Evolutionary conservation across 2,888 invertebrate species (phyloP).

Genomic region (Asteroscopus sphinx): DNA sequence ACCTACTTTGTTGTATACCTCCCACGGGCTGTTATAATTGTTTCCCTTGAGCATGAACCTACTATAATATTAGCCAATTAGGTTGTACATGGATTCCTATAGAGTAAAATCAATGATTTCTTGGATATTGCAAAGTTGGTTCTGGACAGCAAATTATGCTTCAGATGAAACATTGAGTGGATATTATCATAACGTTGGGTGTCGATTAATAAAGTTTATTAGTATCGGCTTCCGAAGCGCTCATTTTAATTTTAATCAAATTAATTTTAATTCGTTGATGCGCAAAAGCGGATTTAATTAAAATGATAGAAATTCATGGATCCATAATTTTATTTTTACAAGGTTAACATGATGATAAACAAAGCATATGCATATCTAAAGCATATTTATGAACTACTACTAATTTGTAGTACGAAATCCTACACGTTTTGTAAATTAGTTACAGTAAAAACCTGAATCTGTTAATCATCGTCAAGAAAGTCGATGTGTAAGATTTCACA

Average conservation of each 20-base stretch:
- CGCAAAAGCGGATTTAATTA: conserved; percentile 2
- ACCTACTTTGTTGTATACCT: conserved; percentile 41
- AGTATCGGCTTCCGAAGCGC: not conserved
- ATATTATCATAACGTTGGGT: not conserved
- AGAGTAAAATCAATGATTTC: conserved; percentile 4
- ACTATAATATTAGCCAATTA: conserved; percentile 22
- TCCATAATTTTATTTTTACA: conserved; percentile 2
- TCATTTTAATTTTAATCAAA: conserved; percentile 5
- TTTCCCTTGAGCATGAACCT: conserved; percentile 21
- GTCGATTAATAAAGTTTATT: not conserved
- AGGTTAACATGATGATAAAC: conserved; percentile 17
- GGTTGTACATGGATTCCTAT: conserved; percentile 27
- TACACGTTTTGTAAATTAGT: not conserved
- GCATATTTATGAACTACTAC: conserved; percentile 19
- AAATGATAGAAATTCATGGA: conserved; percentile 1
- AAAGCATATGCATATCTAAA: conserved; percentile 13
- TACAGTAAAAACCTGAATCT: conserved; percentile 17
- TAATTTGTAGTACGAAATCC: conserved; percentile 8
- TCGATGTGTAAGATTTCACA: conserved; percentile 31
- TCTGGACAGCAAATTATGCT: not conserved
- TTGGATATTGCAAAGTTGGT: not conserved
- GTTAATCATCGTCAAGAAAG: conserved; percentile 39
- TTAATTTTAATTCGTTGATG: conserved; percentile 5
- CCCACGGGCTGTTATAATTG: conserved; percentile 38
- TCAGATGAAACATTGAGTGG: not conserved